A percentile compares a stretch with the other conserved stretches of the same genome.
Evolutionary conservation across 2,888 invertebrate species (phyloP).

Genomic region (Agrochola lychnidis): DNA sequence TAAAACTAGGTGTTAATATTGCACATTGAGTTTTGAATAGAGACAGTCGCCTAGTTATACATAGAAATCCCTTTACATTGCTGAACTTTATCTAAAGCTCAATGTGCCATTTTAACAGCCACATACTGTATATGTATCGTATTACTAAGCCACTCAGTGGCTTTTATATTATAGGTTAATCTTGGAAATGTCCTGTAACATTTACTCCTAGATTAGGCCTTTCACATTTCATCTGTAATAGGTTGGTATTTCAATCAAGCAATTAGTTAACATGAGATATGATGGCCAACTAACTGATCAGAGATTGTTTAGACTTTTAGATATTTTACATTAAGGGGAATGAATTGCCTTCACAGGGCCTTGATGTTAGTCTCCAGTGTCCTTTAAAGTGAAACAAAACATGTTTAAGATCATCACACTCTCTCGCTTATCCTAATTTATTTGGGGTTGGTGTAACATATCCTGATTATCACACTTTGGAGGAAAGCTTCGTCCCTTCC

Average conservation of each 20-base stretch:
- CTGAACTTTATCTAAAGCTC: background rate
- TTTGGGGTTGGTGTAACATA: background rate
- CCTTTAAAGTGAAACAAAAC: background rate
- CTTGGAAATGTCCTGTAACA: background rate
- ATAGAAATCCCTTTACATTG: background rate
- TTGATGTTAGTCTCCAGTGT: background rate
- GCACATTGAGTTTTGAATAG: background rate
- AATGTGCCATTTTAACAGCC: background rate
- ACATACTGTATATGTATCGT: background rate
- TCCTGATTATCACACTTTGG: background rate
- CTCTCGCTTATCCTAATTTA: background rate
- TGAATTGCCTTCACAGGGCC: background rate
- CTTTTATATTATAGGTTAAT: background rate
- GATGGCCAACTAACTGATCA: background rate
- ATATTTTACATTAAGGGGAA: background rate
- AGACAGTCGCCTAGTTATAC: too few species aligned
- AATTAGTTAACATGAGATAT: background rate
- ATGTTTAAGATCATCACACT: background rate
- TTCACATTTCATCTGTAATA: background rate
- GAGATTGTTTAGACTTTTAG: too few species aligned
- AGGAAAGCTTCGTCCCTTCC: background rate
- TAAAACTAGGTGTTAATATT: background rate
- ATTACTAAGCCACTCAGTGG: background rate
- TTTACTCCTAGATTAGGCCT: background rate
- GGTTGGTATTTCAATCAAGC: background rate